Evolutionary conservation across 2,113 vertebrate genomes (phyloP).

Genomic region (Gobio gobio): DNA sequence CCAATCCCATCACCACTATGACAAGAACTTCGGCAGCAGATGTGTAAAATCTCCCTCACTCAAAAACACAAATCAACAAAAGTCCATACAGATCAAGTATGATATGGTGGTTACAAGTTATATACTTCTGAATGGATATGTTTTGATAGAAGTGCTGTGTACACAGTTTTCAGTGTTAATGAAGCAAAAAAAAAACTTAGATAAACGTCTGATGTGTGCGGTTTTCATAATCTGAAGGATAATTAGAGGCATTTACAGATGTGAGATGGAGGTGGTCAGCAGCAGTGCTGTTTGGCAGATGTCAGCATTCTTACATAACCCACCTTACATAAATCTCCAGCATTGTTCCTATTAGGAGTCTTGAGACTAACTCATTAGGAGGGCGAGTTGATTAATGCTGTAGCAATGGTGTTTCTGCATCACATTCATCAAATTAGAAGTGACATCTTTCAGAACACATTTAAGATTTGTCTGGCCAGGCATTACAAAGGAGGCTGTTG

Average conservation of each 20-base stretch:
- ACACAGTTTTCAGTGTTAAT: background rate
- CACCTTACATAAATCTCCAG: background rate
- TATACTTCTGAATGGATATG: background rate
- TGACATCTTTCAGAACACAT: slow-evolving; percentile 13
- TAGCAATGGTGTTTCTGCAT: slow-evolving; percentile 1
- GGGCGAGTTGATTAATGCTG: background rate
- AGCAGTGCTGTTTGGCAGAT: slow-evolving; percentile 8
- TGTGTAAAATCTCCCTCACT: background rate
- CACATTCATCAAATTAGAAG: slow-evolving; percentile 3
- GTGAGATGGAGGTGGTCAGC: background rate
- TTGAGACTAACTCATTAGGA: slow-evolving; percentile 12
- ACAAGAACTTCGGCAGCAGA: background rate
- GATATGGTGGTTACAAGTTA: background rate
- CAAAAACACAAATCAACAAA: background rate
- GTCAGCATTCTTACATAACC: slow-evolving; percentile 34
- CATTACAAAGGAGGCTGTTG: background rate
- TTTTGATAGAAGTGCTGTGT: background rate
- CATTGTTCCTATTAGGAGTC: background rate
- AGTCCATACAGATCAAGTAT: too few species aligned
- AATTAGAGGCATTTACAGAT: background rate
- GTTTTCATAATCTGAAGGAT: background rate
- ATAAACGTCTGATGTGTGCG: background rate
- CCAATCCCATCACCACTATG: background rate
- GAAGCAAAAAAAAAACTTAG: background rate
- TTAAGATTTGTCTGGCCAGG: background rate